Percentiles rank a stretch among this genome's conserved stretches.
Evolutionary conservation across 1,140 invertebrate species (phyloP).

Genomic region (Aphaenogaster rudis): DNA sequence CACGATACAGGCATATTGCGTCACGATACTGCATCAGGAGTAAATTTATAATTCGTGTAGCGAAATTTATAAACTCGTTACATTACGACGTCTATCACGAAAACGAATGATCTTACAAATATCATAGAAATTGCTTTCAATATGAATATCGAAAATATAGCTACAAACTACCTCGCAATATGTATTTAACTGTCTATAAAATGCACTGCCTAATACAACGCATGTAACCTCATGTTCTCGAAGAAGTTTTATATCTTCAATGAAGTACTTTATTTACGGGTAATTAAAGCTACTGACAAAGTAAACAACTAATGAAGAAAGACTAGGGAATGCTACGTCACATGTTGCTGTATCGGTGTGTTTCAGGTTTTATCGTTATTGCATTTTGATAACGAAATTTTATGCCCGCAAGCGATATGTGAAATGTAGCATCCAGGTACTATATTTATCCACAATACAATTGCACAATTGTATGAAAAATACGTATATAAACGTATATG

Average conservation of each 20-base stretch:
- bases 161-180: slow-evolving; percentile 33
- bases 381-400: slow-evolving; percentile 30
- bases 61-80: slow-evolving; percentile 30
- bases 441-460: slow-evolving; percentile 65
- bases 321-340: slow-evolving; percentile 37
- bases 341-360: slow-evolving; percentile 16
- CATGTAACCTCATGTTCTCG: neutral
- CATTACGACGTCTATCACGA: neutral
- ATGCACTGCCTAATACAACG: slow-evolving; percentile 23
- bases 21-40: slow-evolving; percentile 9
- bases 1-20: neutral
- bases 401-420: slow-evolving; percentile 34
- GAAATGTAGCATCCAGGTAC: slow-evolving; percentile 45
- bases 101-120: slow-evolving; percentile 22
- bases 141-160: slow-evolving; percentile 41
- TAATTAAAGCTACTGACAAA: slow-evolving; percentile 27
- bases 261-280: neutral
- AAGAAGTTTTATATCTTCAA: slow-evolving; percentile 14
- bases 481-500: slow-evolving; percentile 73
- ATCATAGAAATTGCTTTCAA: slow-evolving; percentile 8
- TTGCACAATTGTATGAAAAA: slow-evolving; percentile 77
- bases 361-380: neutral
- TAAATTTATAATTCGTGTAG: slow-evolving; percentile 37
- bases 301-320: slow-evolving; percentile 36
- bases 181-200: neutral